These are phyloP conservation scores for Limnephilus lunatus DNA, from an alignment of 2,888 invertebrate genomes.

Conservation along the genomic window DNA sequence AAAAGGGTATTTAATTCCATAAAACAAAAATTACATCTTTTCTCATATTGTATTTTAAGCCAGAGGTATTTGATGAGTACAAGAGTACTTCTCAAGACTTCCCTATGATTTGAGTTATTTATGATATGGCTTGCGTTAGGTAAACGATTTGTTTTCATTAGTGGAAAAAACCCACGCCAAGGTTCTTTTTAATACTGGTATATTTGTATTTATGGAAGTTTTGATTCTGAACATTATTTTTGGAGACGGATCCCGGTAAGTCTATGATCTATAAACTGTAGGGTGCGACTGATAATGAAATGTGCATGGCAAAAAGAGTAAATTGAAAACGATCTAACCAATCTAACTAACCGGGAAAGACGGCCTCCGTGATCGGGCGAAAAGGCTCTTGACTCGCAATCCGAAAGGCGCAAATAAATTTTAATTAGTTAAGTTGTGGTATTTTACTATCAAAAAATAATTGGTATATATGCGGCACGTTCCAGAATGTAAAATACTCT, in stretches of 20 bases:
- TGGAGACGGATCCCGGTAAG: slow-evolving; percentile 44
- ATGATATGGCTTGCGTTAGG: slow-evolving; percentile 43
- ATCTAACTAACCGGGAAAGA: too few relatives aligned
- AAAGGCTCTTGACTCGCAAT: too few relatives aligned
- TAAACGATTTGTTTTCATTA: slow-evolving; percentile 58
- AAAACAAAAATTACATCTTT: neutral
- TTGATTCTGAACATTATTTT: slow-evolving; percentile 51
- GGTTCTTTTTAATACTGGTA: slow-evolving; percentile 47
- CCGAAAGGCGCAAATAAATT: too few relatives aligned
- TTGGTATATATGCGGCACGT: too few relatives aligned
- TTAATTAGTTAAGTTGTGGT: too few relatives aligned
- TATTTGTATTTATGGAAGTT: slow-evolving; percentile 57
- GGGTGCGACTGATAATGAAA: neutral
- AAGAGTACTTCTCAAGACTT: neutral
- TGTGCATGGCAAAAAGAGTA: neutral
- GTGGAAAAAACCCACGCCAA: slow-evolving; percentile 10
- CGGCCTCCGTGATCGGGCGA: too few relatives aligned
- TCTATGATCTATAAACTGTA: neutral
- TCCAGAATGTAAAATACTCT: too few relatives aligned
- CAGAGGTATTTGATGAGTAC: neutral
- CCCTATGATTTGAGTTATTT: slow-evolving; percentile 28
- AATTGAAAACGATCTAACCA: neutral
- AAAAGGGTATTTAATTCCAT: neutral
- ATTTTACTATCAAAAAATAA: too few relatives aligned
- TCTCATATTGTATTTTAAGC: neutral